Evolutionary conservation across 1,140 invertebrate species (phyloP).

Genomic region (Caligus rogercresseyi): DNA sequence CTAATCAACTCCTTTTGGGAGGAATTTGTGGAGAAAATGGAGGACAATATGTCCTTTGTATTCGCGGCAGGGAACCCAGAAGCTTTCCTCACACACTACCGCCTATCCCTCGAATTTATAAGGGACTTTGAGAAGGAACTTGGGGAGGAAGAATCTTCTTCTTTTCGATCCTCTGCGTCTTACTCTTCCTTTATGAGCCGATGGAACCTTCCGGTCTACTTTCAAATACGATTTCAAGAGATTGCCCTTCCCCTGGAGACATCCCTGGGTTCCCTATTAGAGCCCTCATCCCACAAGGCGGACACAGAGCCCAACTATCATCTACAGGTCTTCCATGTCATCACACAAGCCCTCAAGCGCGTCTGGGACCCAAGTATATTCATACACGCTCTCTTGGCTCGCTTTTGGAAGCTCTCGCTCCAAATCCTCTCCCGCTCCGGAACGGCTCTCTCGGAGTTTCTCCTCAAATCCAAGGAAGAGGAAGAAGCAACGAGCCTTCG

Average conservation of each 20-base stretch:
- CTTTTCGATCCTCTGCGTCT: not conserved
- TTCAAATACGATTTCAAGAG: conserved; percentile 80
- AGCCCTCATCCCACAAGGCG: not conserved
- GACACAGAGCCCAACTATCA: conserved; percentile 28
- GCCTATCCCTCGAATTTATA: conserved; percentile 57
- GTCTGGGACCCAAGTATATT: conserved; percentile 58
- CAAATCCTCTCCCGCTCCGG: conserved; percentile 57
- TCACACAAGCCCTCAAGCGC: conserved; percentile 40
- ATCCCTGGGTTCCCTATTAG: conserved; percentile 31
- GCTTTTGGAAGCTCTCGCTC: conserved; percentile 70
- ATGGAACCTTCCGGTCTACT: conserved; percentile 88
- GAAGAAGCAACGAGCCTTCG: not conserved
- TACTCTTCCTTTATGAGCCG: conserved; percentile 48
- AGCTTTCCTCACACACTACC: conserved; percentile 58
- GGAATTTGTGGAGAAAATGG: conserved; percentile 53
- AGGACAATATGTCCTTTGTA: conserved; percentile 54
- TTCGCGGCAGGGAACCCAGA: conserved; percentile 80
- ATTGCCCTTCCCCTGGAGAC: conserved; percentile 52
- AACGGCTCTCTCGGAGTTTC: conserved; percentile 25
- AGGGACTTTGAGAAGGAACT: conserved; percentile 35
- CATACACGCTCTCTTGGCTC: conserved; percentile 46
- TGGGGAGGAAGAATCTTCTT: not conserved
- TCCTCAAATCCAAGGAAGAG: not conserved
- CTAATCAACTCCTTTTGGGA: conserved; percentile 72
- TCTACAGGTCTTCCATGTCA: conserved; percentile 33